A percentile compares a stretch with the other conserved stretches of the same genome.
These are phyloP conservation scores for Euwallacea similis DNA, from an alignment of 1,140 invertebrate species.

Conservation along the genomic window DNA sequence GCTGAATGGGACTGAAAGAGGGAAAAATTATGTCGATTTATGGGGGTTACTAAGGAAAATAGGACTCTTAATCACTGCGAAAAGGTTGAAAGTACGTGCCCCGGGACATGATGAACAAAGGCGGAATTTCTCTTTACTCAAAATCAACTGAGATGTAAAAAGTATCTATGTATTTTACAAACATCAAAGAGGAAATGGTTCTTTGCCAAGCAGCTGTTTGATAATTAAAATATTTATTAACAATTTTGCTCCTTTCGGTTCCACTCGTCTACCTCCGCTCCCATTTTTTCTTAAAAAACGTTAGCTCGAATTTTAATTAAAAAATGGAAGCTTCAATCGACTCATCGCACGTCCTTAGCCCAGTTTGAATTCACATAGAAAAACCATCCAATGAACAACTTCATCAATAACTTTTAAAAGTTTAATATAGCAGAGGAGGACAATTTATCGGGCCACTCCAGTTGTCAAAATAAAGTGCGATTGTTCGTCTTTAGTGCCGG, in stretches of 20 bases:
- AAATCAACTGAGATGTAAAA: neutral
- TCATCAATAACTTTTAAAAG: slow-evolving; percentile 13
- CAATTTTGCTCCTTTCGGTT: neutral
- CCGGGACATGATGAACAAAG: neutral
- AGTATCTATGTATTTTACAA: slow-evolving; percentile 3
- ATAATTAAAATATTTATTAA: neutral
- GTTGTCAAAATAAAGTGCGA: slow-evolving; percentile 19
- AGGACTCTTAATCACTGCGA: too few relatives aligned
- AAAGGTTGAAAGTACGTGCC: too few relatives aligned
- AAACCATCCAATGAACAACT: slow-evolving; percentile 8
- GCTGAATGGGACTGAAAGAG: too few relatives aligned
- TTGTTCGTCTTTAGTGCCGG: slow-evolving; percentile 15
- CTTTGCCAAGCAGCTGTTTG: neutral
- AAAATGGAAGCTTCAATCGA: slow-evolving; percentile 2
- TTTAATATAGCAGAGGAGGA: slow-evolving; percentile 23
- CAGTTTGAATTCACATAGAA: slow-evolving; percentile 1
- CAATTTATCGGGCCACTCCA: slow-evolving; percentile 20
- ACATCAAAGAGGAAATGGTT: slow-evolving; percentile 3
- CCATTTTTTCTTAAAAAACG: neutral
- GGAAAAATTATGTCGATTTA: too few relatives aligned
- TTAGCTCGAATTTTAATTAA: neutral
- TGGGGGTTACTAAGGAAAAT: too few relatives aligned
- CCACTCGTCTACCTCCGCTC: neutral
- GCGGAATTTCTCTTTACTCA: neutral
- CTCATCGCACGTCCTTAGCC: slow-evolving; percentile 14